These are phyloP conservation scores for Pinctada fucata DNA, from an alignment of 2,888 invertebrate species.

Conservation along the genomic window DNA sequence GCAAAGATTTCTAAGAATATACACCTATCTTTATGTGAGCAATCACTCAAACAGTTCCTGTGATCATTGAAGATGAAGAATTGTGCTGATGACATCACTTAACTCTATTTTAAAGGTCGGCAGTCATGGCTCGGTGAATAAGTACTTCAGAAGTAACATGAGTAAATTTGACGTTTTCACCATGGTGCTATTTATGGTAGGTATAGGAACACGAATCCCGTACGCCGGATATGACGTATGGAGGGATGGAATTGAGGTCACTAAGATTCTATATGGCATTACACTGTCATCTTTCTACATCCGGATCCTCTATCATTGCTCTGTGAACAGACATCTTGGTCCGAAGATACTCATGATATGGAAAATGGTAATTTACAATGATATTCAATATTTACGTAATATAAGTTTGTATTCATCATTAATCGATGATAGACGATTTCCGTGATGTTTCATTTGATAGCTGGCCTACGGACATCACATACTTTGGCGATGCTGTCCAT, in stretches of 20 bases:
- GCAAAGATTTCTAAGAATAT: too few species aligned
- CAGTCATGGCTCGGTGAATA: constrained; percentile 42
- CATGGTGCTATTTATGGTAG: constrained; percentile 68
- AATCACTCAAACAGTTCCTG: too few species aligned
- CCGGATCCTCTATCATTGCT: constrained; percentile 74
- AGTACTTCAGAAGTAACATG: constrained; percentile 74
- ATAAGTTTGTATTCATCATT: too few species aligned
- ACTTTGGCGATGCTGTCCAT: too few species aligned
- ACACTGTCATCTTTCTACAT: constrained; percentile 75
- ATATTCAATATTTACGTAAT: too few species aligned
- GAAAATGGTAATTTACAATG: constrained; percentile 65
- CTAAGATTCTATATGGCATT: constrained; percentile 74
- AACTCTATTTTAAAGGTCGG: neutral
- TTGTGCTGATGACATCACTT: too few species aligned
- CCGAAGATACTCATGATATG: constrained; percentile 76
- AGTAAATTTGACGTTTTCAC: constrained; percentile 74
- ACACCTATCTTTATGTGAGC: too few species aligned
- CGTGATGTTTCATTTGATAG: too few species aligned
- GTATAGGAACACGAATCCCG: constrained; percentile 68
- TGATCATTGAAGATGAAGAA: too few species aligned
- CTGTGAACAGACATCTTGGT: constrained; percentile 73
- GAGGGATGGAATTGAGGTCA: constrained; percentile 64
- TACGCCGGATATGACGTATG: constrained; percentile 20
- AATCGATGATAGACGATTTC: too few species aligned
- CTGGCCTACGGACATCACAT: too few species aligned